Percentiles rank a stretch among this genome's conserved stretches.
Evolutionary conservation across 2,888 invertebrate genomes (phyloP).

Genomic region (Eudemis profundana): DNA sequence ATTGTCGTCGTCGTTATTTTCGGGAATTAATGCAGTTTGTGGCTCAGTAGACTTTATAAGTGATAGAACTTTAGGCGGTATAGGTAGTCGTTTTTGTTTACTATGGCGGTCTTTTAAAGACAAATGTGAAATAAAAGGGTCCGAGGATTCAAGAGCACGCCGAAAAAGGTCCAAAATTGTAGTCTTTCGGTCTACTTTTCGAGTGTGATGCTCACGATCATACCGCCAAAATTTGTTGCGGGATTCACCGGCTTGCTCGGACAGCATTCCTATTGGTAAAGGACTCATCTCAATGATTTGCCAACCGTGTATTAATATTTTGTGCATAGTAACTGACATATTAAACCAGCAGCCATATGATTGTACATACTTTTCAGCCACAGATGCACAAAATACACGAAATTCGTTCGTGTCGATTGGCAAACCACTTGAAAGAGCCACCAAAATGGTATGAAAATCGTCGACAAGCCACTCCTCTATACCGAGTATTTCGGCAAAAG

Average conservation of each 20-base stretch:
- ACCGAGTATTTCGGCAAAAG: background rate
- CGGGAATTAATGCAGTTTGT: background rate
- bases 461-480: background rate
- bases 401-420: background rate
- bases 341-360: background rate
- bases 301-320: slow-evolving; percentile 1
- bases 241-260: slow-evolving; percentile 2
- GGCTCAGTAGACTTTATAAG: background rate
- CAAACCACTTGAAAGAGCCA: background rate
- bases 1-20: background rate
- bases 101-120: background rate
- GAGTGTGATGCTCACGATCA: background rate
- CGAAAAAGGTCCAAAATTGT: slow-evolving; percentile 1
- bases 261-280: slow-evolving; percentile 10
- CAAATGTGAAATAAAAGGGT: background rate
- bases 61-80: background rate
- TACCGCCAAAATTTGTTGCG: background rate
- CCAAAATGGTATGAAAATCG: background rate
- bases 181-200: background rate
- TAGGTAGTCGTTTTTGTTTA: slow-evolving; percentile 7
- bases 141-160: slow-evolving; percentile 3
- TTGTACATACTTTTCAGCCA: background rate
- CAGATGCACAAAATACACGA: background rate
- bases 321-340: background rate
- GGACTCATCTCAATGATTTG: slow-evolving; percentile 4